Evolutionary conservation across 2,113 vertebrate species (phyloP), one percentile per base, ranked within the genome.

Genomic region (Oryzias melastigma): DNA sequence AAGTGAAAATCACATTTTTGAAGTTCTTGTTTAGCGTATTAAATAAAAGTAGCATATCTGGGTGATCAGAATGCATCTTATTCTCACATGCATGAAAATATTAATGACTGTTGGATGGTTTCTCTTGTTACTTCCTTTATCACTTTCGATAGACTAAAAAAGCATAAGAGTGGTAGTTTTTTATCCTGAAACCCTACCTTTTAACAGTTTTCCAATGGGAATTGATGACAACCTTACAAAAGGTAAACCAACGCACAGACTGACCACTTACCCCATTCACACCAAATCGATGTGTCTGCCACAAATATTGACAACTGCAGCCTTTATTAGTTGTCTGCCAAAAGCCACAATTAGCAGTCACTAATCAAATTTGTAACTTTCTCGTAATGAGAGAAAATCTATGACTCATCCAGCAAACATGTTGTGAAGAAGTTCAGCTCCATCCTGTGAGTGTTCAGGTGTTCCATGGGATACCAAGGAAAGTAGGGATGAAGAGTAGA

Each of bases 351-450:
- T 55, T 65, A 22, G 35, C 70, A 69, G 40, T 49, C 45, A 58
- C 43, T 77, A 73, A 78, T 80, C 52, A 60, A 40, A 74, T 68
- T 54, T 61, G 12, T 50, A 61, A 71, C 35, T 72, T 56, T 67
- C 54, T 25, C 59, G 43, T 58, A 52, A 40, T 45, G 51, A 54
- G 24, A 52, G 61, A 13, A 76, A 81, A 89, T 86, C 71, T 64
- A 83, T 85, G 78, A 62, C 52, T 78, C 71, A 73, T 81, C 58
- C 64, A 55, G 58, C 74, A 73, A 81, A 85, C 84, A 68, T 65
- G 41, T 54, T 43, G 48, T 68, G 72, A 63, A 47, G 63, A 76
- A 80, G 68, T 76, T 71, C 54, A 65, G 65, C 70, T 56, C 49
- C 58, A 29, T 68, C 63, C 81, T 75, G 14, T 3, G 47, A 80